These are phyloP conservation scores for Acronicta psi DNA, from an alignment of 2,888 invertebrate species.

Conservation along the genomic window DNA sequence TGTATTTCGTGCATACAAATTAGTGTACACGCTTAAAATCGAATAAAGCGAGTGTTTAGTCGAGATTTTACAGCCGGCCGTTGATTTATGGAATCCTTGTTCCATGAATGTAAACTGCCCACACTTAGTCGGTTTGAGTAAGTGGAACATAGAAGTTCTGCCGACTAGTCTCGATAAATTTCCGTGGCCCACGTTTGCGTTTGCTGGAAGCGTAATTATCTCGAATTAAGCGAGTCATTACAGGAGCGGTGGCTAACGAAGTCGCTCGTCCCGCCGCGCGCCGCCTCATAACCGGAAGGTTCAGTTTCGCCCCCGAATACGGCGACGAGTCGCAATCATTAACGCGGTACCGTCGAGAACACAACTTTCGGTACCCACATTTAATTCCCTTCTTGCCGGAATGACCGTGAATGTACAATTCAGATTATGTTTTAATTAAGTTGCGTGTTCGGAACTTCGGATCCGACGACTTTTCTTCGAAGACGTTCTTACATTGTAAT, in stretches of 20 bases:
- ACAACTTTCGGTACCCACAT: conserved; percentile 72
- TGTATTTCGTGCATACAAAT: conserved; percentile 81
- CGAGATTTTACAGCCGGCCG: conserved; percentile 68
- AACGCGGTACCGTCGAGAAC: conserved; percentile 72
- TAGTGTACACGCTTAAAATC: conserved; percentile 74
- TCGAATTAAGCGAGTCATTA: conserved; percentile 86
- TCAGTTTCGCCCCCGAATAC: conserved; percentile 80
- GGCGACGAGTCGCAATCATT: conserved; percentile 71
- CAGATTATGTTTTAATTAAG: conserved; percentile 66
- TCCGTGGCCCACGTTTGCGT: conserved; percentile 75
- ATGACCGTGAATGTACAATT: conserved; percentile 67
- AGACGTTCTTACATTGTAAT: conserved; percentile 64
- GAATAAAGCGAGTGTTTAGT: conserved; percentile 77
- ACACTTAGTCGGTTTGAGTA: conserved; percentile 66
- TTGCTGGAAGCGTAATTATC: conserved; percentile 82
- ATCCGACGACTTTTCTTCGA: conserved; percentile 61
- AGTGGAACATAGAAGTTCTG: conserved; percentile 65
- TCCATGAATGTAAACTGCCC: conserved; percentile 70
- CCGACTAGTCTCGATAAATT: conserved; percentile 76
- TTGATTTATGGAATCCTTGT: conserved; percentile 74
- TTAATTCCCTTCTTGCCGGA: conserved; percentile 69
- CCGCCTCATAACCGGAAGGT: conserved; percentile 80
- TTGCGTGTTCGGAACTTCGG: conserved; percentile 61
- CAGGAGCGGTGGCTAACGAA: conserved; percentile 79
- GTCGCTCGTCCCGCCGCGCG: conserved; percentile 67